Base-by-base conservation (phyloP, 2,797 vertebrate genomes). In the Chaenodraco wilsoni region DNA sequence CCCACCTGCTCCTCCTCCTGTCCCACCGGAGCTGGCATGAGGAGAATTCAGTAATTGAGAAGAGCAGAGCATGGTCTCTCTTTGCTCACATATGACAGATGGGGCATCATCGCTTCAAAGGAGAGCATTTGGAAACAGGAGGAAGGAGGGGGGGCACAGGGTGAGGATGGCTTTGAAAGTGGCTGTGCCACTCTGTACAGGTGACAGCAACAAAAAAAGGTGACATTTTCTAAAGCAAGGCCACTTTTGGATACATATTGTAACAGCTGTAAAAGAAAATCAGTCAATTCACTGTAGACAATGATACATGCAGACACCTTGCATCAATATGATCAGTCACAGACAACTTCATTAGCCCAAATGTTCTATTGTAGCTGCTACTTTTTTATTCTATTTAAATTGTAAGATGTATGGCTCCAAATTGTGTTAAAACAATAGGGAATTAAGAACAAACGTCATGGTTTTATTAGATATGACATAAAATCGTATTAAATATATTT, bases 41-140 rank as follows among this genome's bases (percentile, higher is more conserved):
- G 90, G 95, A 96, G 95, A 95, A 95, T 95, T 95, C 94, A 94
- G 95, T 97, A 97, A 97, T 96, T 96, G 97, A 97, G 96, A 96
- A 96, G 97, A 96, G 95, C 94, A 95, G 96, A 96, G 95, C 96
- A 95, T 95, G 95, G 94, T 95, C 96, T 96, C 96, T 97, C 96
- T 96, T 95, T 95, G 95, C 96, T 95, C 94, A 94, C 95, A 96
- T 96, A 96, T 96, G 96, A 97, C 97, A 97, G 96, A 98, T 98
- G 96, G 96, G 96, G 96, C 96, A 97, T 96, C 96, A 97, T 96
- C 96, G 97, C 96, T 97, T 97, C 96, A 97, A 96, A 97, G 96
- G 94, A 90, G 94, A 95, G 95, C 96, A 95, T 96, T 96, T 95
- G 96, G 94, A 96, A 96, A 89, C 95, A 95, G 95, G 95, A 95